Base-by-base conservation (phyloP, 2,888 invertebrate genomes). In the Catocala sponsa region DNA sequence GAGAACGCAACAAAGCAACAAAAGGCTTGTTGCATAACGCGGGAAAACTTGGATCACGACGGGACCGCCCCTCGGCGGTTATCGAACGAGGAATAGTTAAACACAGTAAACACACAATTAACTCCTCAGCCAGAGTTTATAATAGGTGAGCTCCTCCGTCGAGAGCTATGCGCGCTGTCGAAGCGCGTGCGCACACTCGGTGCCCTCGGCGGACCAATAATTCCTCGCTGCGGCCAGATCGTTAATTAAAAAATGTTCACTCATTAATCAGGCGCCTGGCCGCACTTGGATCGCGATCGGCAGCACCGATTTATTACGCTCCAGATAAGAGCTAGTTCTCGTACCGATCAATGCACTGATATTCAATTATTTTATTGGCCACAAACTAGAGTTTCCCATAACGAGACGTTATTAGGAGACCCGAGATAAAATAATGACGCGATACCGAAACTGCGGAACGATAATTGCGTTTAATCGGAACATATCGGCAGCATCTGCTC, bases 241-340 rank as follows among this genome's bases (percentile, higher is more conserved):
- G 84, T 89, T 88, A 90, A 91, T 90, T 89, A 90, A 89, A 88
- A 90, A 89, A 82, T 83, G 81, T 80, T 79, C 66, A 76, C 80
- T 85, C 89, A 88, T 91, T 90, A 87, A 91, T 90, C 88, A 87
- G 83, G 79, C 77, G 80, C 79, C 78, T 70, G 70, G 74, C 72
- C 78, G 80, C 76, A 77, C 71, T 83, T 65, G 79, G 85, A 86
- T 87, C 83, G 82, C 86, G 83, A 89, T 87, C 85, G 70, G 79
- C 78, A 77, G 80, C 71, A 67, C 72, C 81, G 83, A 90, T 90
- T 91, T 88, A 90, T 89, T 87, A 83, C 84, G 82, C 79, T 78
- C 84, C 76, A 87, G 89, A 89, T 91, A 88, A 87, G 79, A 81
- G 81, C 80, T 77, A 75, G 81, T 77, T 82, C 76, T 68, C 65